Evolutionary conservation across 2,888 invertebrate genomes (phyloP), one percentile per base, ranked within the genome.

Genomic region (Tiliacea citrago): DNA sequence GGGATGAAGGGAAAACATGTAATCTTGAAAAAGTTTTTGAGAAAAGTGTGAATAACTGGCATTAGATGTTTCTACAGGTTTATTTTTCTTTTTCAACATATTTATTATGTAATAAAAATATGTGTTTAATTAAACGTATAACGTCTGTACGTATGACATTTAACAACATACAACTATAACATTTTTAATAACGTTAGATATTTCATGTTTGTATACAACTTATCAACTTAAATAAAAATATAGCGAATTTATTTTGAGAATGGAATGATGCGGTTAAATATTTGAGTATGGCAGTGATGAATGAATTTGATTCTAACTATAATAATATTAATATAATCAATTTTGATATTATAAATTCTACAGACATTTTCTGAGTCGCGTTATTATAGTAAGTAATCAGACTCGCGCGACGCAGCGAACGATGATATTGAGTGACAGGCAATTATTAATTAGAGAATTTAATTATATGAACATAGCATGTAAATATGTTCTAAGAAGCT

Each of bases 371-470:
- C 49, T 18, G 24, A 55, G 16, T 10, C 24, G 7, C 45, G 47
- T 65, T 39, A 35, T 2, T 12, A n/a, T n/a, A n/a, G n/a, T n/a
- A n/a, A 55, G 9, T 24, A 51, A 55, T 58, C 21, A 60, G 35
- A 60, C 16, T 16, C 7, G 13, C 24, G n/a, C n/a, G n/a, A n/a
- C n/a, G n/a, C n/a, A n/a, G n/a, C n/a, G n/a, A n/a, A n/a, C n/a
- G n/a, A n/a, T 29, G 24, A 24, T 7, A 51, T 81, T 65, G 57
- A 71, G 16, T 47, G 68, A 57, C 51, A 62, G 39, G 49, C 16
- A n/a, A 65, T 71, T 35, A 74, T 71, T 71, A 81, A 18, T 29
- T 9, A 29, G 1, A 29, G 58, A 57, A 75, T 18, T 18, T 62
- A 61, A 75, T 57, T 0, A 29, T 55, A 24, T 65, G 29, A n/a